Evolutionary conservation across 2,113 vertebrate genomes (phyloP), one percentile per base, ranked within the genome.

Genomic region (Salvator merianae): DNA sequence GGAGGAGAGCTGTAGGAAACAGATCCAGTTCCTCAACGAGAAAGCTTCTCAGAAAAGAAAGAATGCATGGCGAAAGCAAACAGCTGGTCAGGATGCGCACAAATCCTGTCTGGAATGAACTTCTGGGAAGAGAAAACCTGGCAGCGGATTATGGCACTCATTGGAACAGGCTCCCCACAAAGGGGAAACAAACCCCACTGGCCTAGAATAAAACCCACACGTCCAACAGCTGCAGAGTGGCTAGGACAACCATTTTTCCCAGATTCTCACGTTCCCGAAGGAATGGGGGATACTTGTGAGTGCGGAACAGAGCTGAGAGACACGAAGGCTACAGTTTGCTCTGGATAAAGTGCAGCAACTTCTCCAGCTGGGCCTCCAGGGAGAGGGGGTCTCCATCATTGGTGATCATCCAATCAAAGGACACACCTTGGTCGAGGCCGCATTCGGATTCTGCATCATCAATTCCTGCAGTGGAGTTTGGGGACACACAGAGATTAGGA

Each of bases 401-500:
- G 84, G 76, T 93, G 82, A 99, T 88, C 81, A 88, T 92, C 83
- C 83, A 84, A 13, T 84, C 76, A 7, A 63, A 84, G 7, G 53
- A 2, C 36, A 79, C 8, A 9, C 83, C 83, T 18, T 84, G 86
- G 92, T 99, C 98, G 94, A 99, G 93, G 47, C 97, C 98, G 0
- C 98, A 99, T 84, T 99, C 98, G 0, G 98, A 99, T 87, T 98
- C 98, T 0, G 95, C 94, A 0, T 99, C 97, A 0, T 99, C 98
- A 30, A 99, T 93, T 72, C 97, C 97, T 98, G 92, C 1, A 10
- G 77, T 20, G 55, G 55, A 59, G 18, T 59, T 4, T 12, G 74
- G 76, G 32, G 72, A 18, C 10, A 36, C 32, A 70, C 24, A 10
- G 43, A 47, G 43, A 47, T 47, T 9, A 47, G 43, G 43, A n/a